phyloP scores from a whole-genome alignment of 2,113 vertebrate species.

The Zingel zingel region DNA sequence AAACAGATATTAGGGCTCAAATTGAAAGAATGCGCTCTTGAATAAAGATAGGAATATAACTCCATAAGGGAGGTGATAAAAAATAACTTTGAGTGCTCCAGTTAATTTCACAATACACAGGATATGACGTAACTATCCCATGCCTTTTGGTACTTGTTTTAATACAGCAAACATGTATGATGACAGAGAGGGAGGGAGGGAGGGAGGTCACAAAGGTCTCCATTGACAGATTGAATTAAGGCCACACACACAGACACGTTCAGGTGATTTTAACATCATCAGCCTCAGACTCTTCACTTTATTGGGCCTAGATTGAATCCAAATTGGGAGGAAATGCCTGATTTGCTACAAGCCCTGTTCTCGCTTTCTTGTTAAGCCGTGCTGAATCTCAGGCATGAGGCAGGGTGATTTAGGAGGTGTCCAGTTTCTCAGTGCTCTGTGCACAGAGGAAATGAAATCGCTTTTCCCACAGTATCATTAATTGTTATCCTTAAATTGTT shows the following conservation, averaged over 20 bases:
- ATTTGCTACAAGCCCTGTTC: background rate
- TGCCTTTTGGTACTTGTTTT: background rate
- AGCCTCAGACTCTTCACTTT: background rate
- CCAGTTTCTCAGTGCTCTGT: constrained; percentile 58
- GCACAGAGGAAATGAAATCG: constrained; percentile 78
- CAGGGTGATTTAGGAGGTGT: constrained; percentile 46
- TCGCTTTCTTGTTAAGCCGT: background rate
- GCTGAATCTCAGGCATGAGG: constrained; percentile 31
- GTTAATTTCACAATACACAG: constrained; percentile 23
- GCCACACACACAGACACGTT: background rate
- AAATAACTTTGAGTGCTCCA: background rate
- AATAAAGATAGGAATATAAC: too few relatives aligned
- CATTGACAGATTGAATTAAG: background rate
- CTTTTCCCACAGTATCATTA: constrained; percentile 82
- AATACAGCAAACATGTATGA: background rate
- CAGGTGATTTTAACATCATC: background rate
- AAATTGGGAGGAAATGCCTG: background rate
- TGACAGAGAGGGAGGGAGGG: background rate
- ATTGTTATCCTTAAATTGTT: constrained; percentile 78
- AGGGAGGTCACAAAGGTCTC: background rate
- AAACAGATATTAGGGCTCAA: background rate
- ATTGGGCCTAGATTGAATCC: background rate
- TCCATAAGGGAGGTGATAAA: background rate
- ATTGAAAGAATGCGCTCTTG: too few relatives aligned
- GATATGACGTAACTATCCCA: constrained; percentile 39